Evolutionary conservation across 2,797 vertebrate species (phyloP).

Genomic region (Ispidina picta): DNA sequence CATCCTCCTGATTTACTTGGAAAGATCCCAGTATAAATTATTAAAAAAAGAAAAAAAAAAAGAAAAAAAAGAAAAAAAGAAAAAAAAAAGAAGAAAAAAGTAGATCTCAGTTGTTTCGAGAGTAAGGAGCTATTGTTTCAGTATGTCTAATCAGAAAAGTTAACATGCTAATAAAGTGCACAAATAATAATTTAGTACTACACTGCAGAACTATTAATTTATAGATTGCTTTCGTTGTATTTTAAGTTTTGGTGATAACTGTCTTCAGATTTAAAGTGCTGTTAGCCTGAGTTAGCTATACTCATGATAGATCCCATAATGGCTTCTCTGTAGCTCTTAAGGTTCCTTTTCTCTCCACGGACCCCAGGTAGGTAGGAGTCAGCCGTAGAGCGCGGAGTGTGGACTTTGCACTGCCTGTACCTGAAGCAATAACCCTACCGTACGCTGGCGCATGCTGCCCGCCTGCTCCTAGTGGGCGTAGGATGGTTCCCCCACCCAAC

Average conservation of each 20-base stretch:
- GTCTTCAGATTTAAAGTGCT: slow-evolving; percentile 78
- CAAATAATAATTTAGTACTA: slow-evolving; percentile 68
- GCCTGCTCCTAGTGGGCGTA: slow-evolving; percentile 65
- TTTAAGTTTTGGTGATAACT: slow-evolving; percentile 75
- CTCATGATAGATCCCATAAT: slow-evolving; percentile 58
- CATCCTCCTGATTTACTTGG: slow-evolving; percentile 42
- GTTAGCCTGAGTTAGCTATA: slow-evolving; percentile 66
- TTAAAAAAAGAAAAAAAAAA: background rate
- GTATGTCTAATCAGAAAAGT: slow-evolving; percentile 62
- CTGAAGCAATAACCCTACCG: slow-evolving; percentile 88
- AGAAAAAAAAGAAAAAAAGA: background rate
- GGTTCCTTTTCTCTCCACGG: slow-evolving; percentile 72
- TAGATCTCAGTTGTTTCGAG: slow-evolving; percentile 37
- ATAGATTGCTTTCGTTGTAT: slow-evolving; percentile 71
- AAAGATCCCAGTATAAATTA: slow-evolving; percentile 59
- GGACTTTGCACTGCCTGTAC: slow-evolving; percentile 71
- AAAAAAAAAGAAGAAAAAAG: background rate
- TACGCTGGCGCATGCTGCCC: slow-evolving; percentile 76
- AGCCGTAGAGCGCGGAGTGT: slow-evolving; percentile 59
- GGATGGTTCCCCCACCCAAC: slow-evolving; percentile 60
- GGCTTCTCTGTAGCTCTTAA: slow-evolving; percentile 70
- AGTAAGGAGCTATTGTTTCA: slow-evolving; percentile 61
- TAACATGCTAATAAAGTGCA: slow-evolving; percentile 71
- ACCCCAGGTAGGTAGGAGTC: slow-evolving; percentile 64
- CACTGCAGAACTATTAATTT: slow-evolving; percentile 70